Evolutionary conservation across 2,888 invertebrate genomes (phyloP).

Genomic region (Carabus problematicus): DNA sequence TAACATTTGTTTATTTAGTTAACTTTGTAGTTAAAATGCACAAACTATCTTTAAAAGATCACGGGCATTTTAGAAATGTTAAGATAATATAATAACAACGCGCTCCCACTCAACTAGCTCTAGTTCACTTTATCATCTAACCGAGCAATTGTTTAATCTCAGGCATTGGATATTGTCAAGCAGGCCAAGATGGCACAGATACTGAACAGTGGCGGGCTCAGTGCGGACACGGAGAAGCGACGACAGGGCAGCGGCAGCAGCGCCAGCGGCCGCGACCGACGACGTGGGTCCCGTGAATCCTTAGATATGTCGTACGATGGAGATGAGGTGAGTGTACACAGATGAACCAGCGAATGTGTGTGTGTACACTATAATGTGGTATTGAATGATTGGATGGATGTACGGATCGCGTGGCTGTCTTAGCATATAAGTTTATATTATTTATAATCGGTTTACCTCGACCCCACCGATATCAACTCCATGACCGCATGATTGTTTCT

Average conservation of each 20-base stretch:
- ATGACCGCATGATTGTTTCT: conserved; percentile 34
- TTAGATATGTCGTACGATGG: conserved; percentile 76
- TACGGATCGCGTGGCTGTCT: no score
- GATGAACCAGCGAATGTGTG: conserved; percentile 46
- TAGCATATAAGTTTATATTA: no score
- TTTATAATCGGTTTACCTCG: background rate
- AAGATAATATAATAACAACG: no score
- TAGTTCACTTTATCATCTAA: background rate
- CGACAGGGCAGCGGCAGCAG: conserved; percentile 51
- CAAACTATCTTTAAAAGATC: no score
- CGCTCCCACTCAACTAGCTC: background rate
- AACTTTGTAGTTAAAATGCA: no score
- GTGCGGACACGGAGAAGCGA: conserved; percentile 58
- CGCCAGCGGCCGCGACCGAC: conserved; percentile 61
- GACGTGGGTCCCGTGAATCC: conserved; percentile 75
- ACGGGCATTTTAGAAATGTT: no score
- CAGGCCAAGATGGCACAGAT: conserved; percentile 85
- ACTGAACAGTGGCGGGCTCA: conserved; percentile 66
- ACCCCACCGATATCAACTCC: conserved; percentile 31
- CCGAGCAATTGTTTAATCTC: conserved; percentile 44
- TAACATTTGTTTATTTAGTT: no score
- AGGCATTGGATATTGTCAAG: conserved; percentile 93
- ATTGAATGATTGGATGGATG: background rate
- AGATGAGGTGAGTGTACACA: conserved; percentile 72
- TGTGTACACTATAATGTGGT: background rate